Evolutionary conservation across 92 coral and sea anemone species (phyloP).

Genomic region (Palythoa grandiflora): DNA sequence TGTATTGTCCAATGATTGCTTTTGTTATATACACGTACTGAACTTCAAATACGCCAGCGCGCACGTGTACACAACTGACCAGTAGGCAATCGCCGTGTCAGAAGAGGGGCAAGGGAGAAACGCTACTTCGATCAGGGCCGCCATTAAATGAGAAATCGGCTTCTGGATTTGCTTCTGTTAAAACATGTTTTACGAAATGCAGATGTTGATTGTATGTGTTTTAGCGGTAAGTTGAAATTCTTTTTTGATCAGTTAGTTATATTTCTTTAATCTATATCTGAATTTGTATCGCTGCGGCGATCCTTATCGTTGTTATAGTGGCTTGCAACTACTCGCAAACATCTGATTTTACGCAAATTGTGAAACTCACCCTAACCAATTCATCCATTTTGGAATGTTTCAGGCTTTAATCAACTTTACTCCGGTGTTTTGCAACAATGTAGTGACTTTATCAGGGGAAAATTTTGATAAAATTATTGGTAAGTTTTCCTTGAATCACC

Average conservation of each 20-base stretch:
- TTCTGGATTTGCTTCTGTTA: constrained; percentile 49
- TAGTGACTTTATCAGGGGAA: constrained; percentile 64
- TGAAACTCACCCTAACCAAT: not conserved
- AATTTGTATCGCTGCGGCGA: not conserved
- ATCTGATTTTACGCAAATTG: constrained; percentile 3
- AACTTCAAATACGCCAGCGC: not conserved
- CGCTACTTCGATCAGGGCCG: constrained; percentile 58
- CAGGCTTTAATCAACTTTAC: constrained; percentile 68
- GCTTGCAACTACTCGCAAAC: constrained; percentile 24
- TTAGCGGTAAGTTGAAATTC: constrained; percentile 61
- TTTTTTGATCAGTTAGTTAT: constrained; percentile 19
- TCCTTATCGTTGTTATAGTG: constrained; percentile 30
- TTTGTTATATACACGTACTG: constrained; percentile 5
- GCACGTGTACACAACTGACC: constrained; percentile 77
- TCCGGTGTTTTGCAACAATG: constrained; percentile 64
- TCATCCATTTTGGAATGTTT: constrained; percentile 29
- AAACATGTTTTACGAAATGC: constrained; percentile 70
- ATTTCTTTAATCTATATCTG: constrained; percentile 27
- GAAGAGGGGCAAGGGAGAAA: constrained; percentile 63
- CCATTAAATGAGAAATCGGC: constrained; percentile 28
- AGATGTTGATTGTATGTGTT: constrained; percentile 71
- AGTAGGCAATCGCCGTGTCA: constrained; percentile 90
- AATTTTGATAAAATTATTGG: constrained; percentile 84
- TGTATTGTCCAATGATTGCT: constrained; percentile 24
- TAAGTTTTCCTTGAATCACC: constrained; percentile 45